Evolutionary conservation across 2,888 invertebrate genomes (phyloP).

Genomic region (Sepiola atlantica): DNA sequence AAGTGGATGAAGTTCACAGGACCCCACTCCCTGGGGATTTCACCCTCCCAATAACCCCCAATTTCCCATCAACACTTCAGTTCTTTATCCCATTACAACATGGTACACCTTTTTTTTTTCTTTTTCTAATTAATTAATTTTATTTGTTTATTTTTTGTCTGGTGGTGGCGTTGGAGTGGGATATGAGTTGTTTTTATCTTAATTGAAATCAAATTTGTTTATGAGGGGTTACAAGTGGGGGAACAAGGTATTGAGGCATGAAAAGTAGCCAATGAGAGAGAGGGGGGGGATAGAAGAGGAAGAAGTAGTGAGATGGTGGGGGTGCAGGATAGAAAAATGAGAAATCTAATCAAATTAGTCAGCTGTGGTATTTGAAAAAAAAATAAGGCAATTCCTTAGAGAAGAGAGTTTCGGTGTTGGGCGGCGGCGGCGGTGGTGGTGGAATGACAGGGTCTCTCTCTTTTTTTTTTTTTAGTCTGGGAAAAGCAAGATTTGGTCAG

Average conservation of each 20-base stretch:
- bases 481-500: not conserved
- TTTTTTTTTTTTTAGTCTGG: not conserved
- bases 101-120: too few species aligned
- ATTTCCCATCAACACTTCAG: too few species aligned
- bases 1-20: too few species aligned
- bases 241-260: not conserved
- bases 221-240: not conserved
- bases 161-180: not conserved
- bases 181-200: not conserved
- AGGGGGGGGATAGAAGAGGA: not conserved
- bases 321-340: not conserved
- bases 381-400: not conserved
- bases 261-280: not conserved
- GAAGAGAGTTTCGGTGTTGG: too few species aligned
- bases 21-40: too few species aligned
- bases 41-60: too few species aligned
- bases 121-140: not conserved
- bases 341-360: constrained; percentile 44
- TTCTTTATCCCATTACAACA: too few species aligned
- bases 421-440: too few species aligned
- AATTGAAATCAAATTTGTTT: constrained; percentile 44
- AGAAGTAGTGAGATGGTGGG: too few species aligned
- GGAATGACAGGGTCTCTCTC: too few species aligned
- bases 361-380: constrained; percentile 25
- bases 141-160: too few species aligned